phyloP scores from a whole-genome alignment of 1,140 invertebrate genomes.

The Bombus superbus region DNA sequence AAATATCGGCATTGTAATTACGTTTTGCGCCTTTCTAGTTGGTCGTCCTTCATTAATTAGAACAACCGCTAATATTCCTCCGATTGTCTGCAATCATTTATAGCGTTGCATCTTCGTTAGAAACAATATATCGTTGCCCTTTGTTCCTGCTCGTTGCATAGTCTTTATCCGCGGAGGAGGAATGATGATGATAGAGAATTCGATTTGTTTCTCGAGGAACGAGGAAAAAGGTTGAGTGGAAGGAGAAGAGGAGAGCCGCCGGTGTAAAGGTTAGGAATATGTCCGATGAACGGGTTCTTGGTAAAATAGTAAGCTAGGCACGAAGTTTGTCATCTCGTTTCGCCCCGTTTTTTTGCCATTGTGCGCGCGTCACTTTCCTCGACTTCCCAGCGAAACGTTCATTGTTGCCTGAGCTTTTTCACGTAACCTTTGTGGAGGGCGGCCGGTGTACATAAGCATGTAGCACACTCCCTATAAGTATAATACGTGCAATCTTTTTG shows the following conservation, averaged over 20 bases:
- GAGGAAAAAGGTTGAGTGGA: background rate
- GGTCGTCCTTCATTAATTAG: background rate
- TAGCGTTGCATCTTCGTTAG: background rate
- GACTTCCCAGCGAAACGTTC: constrained; percentile 48
- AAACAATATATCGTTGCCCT: background rate
- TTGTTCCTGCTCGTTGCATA: background rate
- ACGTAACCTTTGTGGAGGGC: constrained; percentile 20
- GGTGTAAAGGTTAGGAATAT: background rate
- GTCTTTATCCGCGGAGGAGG: background rate
- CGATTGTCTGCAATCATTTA: background rate
- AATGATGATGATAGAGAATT: background rate
- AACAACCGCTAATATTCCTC: background rate
- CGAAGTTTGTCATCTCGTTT: constrained; percentile 33
- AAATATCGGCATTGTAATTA: background rate
- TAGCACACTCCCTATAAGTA: constrained; percentile 28
- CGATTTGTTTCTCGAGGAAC: background rate
- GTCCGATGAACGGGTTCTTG: background rate
- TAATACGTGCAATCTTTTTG: constrained; percentile 56
- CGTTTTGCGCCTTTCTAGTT: background rate
- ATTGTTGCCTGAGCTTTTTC: constrained; percentile 47
- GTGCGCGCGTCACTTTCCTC: constrained; percentile 39
- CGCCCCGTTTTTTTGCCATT: constrained; percentile 23
- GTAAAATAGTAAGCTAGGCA: background rate
- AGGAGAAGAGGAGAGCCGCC: background rate
- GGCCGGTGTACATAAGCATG: background rate